Conservation (phyloP, 2,888 invertebrate genomes). For the Antheraea assamensis region DNA sequence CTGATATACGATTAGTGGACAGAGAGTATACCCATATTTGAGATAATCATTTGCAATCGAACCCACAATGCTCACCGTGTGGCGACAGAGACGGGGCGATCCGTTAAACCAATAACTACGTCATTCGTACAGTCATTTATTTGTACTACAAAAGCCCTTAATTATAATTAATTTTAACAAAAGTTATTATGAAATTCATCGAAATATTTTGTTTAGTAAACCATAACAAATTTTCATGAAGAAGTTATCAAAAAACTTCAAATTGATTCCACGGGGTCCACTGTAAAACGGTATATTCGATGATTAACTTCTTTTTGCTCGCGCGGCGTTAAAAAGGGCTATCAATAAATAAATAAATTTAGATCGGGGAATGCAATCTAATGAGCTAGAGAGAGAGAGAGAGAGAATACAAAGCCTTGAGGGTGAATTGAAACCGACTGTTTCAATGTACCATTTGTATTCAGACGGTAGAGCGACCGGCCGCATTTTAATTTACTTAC, state of each 20-base stretch:
- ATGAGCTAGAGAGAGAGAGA: conserved; percentile 62
- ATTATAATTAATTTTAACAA: too few relatives aligned
- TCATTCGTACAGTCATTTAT: too few relatives aligned
- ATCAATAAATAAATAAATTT: conserved; percentile 39
- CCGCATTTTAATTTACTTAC: conserved; percentile 82
- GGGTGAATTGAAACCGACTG: conserved; percentile 65
- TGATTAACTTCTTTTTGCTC: conserved; percentile 56
- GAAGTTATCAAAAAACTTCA: conserved; percentile 40
- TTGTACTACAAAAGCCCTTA: too few relatives aligned
- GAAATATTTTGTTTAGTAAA: conserved; percentile 28
- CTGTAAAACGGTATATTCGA: conserved; percentile 51
- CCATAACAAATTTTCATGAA: conserved; percentile 5
- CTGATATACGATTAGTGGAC: too few relatives aligned
- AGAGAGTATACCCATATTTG: too few relatives aligned
- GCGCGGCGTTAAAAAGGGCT: conserved; percentile 47
- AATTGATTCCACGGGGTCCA: conserved; percentile 32
- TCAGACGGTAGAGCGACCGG: conserved; percentile 65
- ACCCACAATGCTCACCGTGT: too few relatives aligned
- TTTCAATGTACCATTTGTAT: conserved; percentile 78
- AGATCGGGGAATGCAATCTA: conserved; percentile 55
- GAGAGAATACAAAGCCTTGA: conserved; percentile 31
- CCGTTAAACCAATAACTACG: too few relatives aligned
- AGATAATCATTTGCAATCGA: too few relatives aligned
- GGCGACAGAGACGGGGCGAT: too few relatives aligned
- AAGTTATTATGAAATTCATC: not conserved